These are phyloP conservation scores for Lasius fuliginosus DNA, from an alignment of 2,888 invertebrate species.

Conservation along the genomic window DNA sequence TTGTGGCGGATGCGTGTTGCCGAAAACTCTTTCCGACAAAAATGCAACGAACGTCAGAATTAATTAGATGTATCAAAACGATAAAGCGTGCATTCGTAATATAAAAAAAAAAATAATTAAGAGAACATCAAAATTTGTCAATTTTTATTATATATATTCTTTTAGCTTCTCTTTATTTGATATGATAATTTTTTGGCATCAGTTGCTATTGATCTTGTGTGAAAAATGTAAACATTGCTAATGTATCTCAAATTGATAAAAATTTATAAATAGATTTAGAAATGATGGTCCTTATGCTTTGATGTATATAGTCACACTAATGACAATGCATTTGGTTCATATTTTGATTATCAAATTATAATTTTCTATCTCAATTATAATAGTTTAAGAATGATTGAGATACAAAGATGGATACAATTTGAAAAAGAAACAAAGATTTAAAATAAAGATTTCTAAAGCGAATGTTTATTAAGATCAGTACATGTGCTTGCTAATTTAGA, in stretches of 20 bases:
- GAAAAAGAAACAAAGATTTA: too few species aligned
- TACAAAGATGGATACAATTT: too few species aligned
- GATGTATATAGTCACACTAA: too few species aligned
- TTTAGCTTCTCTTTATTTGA: background rate
- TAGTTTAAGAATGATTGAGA: too few species aligned
- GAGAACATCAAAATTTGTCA: background rate
- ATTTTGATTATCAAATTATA: too few species aligned
- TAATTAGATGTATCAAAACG: background rate
- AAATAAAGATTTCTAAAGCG: background rate
- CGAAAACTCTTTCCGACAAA: conserved; percentile 34
- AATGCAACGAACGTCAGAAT: background rate
- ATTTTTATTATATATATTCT: background rate
- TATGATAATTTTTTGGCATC: background rate
- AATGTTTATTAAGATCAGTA: background rate
- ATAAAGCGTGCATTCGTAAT: background rate
- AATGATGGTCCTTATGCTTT: too few species aligned
- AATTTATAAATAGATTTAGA: too few species aligned
- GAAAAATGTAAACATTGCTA: too few species aligned
- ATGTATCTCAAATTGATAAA: too few species aligned
- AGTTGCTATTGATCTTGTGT: too few species aligned
- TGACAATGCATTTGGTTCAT: too few species aligned
- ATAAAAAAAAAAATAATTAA: background rate
- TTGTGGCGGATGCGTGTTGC: conserved; percentile 26
- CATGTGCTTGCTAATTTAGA: conserved; percentile 17
- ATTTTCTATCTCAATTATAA: too few species aligned